Base-by-base conservation (phyloP, 2,888 invertebrate species). In the Ochlodes sylvanus region DNA sequence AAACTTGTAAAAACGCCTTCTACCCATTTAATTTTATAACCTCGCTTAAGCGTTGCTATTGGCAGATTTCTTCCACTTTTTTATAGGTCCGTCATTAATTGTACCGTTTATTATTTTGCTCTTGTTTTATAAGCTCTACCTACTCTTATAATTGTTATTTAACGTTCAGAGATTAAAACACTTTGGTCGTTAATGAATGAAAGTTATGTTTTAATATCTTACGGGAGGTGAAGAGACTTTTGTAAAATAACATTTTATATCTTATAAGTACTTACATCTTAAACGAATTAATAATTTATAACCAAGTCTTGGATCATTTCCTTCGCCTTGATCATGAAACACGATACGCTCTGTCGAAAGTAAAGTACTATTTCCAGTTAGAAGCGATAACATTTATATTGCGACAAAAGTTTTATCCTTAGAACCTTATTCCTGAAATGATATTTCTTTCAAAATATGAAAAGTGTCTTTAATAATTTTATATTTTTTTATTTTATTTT, bases 1-100 rank as follows among this genome's bases (percentile, higher is more conserved):
- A 92, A 92, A 92, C 92, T 92, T 92, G 88, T 92, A 91, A 92
- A 92, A 92, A 91, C 90, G 90, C 90, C 89, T 90, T 90, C 90
- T 88, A 89, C 87, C 88, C 88, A 90, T 92, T 92, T 92, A 91
- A 92, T 92, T 92, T 92, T 92, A 92, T 90, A 89, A 82, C 88
- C 86, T 82, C 84, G 89, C 89, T 88, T 89, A 88, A 90, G 89
- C 88, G 86, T 86, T 89, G 90, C 87, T 89, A 89, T 92, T 91
- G 92, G 90, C 89, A 90, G 88, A 89, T 92, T 90, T 89, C 84
- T 85, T 88, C 84, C 82, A 87, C 78, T 84, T 84, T 86, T 89
- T 86, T 87, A 86, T 86, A 79, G 80, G 81, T 78, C 80, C 80
- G 84, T 85, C 88, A 88, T 89, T 89, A 89, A 89, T 84, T 87